Evolutionary conservation across 2,888 invertebrate genomes (phyloP), one percentile per base, ranked within the genome.

Genomic region (Penaeus monodon): DNA sequence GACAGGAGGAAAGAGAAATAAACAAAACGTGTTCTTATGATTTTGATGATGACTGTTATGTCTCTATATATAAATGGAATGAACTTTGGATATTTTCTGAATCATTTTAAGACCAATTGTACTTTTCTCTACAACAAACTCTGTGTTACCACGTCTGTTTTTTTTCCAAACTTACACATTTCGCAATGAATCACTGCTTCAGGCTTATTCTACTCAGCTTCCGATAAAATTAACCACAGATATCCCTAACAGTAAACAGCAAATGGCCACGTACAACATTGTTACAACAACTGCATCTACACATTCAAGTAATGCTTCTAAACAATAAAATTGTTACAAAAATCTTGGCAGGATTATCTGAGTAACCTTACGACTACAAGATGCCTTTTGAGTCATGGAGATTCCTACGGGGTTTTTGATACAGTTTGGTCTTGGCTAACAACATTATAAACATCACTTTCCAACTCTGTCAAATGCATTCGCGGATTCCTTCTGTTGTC

Each of bases 271-370:
- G 29, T 65, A 81, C 66, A 81, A 81, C 68, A 68, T 17, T 38
- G 44, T 68, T 81, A 81, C 81, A 81, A 73, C 73, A 73, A 65
- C n/a, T 65, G 81, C 66, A 44, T 38, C 81, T 81, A 81, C 66
- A 68, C 81, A 68, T 68, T 38, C 66, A 81, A 49, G 33, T 57
- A 64, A 38, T 68, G 44, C 49, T 27, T 44, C 81, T 81, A 81
- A 66, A 81, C 81, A 65, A 38, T 81, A 38, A 65, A 68, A 44
- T 66, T 66, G 44, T 44, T 81, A 81, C 81, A 81, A 81, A 77
- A 81, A 44, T 81, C 81, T 81, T 81, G 81, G 81, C 81, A 81
- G 81, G 81, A 81, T 81, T 65, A 81, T 81, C 66, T 68, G 49
- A 66, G 63, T 33, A 68, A 33, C 44, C 68, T 27, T 63, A 27